phyloP scores from a whole-genome alignment of 2,797 vertebrate species.

The Hypotaenidia okinawae region DNA sequence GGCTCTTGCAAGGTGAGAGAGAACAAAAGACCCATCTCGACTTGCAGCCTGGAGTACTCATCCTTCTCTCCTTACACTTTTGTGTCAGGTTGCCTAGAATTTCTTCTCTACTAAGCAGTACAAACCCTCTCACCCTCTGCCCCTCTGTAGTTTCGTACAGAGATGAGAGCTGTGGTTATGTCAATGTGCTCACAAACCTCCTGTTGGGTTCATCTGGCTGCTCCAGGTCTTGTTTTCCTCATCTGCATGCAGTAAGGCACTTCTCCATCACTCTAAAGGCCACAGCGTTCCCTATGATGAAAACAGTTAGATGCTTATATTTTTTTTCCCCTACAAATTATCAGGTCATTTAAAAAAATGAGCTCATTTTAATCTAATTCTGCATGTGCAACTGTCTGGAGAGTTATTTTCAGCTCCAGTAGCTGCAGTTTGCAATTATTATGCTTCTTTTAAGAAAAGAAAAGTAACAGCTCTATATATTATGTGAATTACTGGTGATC shows the following conservation, averaged over 20 bases:
- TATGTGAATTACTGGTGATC: slow-evolving; percentile 62
- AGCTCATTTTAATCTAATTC: slow-evolving; percentile 78
- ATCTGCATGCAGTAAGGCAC: not conserved
- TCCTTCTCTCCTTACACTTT: not conserved
- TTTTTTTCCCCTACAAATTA: slow-evolving; percentile 62
- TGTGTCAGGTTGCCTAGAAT: not conserved
- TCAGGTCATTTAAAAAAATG: slow-evolving; percentile 76
- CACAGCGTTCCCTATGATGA: slow-evolving; percentile 54
- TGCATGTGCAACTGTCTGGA: slow-evolving; percentile 73
- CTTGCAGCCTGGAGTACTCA: not conserved
- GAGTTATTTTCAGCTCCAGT: slow-evolving; percentile 79
- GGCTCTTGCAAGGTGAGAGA: not conserved
- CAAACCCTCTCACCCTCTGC: not conserved
- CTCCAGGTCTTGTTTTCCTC: not conserved
- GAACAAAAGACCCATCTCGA: fast-evolving
- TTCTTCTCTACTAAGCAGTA: not conserved
- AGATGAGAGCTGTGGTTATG: not conserved
- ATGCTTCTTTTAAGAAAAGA: slow-evolving; percentile 73
- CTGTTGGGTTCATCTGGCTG: not conserved
- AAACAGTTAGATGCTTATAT: slow-evolving; percentile 53
- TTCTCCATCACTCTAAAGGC: not conserved
- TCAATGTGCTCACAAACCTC: fast-evolving
- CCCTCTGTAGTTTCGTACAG: not conserved
- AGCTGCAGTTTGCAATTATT: slow-evolving; percentile 75
- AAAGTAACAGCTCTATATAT: slow-evolving; percentile 69